Conservation (phyloP, 2,113 vertebrate genomes). For the Misgurnus mizolepis region DNA sequence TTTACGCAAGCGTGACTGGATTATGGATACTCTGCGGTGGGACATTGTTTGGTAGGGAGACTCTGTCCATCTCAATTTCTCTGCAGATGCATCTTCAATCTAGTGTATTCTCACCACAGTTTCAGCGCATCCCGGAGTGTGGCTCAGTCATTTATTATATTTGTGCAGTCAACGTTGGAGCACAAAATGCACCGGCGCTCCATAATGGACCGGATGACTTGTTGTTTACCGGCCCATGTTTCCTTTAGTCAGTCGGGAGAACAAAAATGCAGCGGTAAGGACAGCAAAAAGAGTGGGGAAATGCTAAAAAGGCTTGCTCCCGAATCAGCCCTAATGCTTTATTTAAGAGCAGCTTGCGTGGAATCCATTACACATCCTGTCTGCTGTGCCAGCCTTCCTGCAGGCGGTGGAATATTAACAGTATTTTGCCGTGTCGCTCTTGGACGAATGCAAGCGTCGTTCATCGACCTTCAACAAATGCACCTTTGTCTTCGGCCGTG, state of each 20-base stretch:
- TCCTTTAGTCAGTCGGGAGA: slow-evolving; percentile 52
- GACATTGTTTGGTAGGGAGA: slow-evolving; percentile 64
- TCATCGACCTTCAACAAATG: slow-evolving; percentile 25
- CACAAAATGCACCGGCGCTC: slow-evolving; percentile 61
- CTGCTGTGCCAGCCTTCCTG: slow-evolving; percentile 18
- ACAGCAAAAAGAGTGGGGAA: slow-evolving; percentile 8
- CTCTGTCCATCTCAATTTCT: slow-evolving; percentile 68
- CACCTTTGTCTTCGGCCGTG: slow-evolving; percentile 19
- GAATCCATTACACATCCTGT: slow-evolving; percentile 42
- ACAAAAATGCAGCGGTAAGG: slow-evolving; percentile 9
- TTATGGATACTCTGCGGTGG: slow-evolving; percentile 45
- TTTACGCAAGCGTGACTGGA: slow-evolving; percentile 41
- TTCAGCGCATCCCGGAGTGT: slow-evolving; percentile 56
- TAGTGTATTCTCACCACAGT: slow-evolving; percentile 63
- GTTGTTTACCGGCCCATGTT: slow-evolving; percentile 39
- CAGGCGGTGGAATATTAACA: slow-evolving; percentile 44
- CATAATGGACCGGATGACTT: slow-evolving; percentile 66
- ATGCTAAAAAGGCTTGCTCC: slow-evolving; percentile 48
- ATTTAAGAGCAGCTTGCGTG: slow-evolving; percentile 44
- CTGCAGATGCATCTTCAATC: slow-evolving; percentile 70
- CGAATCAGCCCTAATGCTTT: slow-evolving; percentile 54
- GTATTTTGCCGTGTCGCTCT: slow-evolving; percentile 38
- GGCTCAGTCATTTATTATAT: slow-evolving; percentile 70
- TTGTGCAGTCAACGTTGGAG: slow-evolving; percentile 70
- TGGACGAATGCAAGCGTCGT: slow-evolving; percentile 28